phyloP scores from a whole-genome alignment of 2,113 vertebrate genomes.

The Cryptotis parvus region DNA sequence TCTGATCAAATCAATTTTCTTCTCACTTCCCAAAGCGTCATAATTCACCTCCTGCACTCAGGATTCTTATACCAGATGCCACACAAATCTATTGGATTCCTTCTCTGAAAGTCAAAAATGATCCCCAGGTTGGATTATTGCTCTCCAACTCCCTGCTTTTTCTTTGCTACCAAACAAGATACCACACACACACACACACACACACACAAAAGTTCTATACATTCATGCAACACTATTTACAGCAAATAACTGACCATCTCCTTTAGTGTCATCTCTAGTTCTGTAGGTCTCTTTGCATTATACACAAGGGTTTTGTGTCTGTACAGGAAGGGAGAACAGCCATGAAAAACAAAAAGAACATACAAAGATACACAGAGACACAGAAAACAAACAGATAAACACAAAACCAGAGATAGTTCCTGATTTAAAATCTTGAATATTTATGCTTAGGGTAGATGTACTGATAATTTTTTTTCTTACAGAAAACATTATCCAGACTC shows the following conservation, averaged over 20 bases:
- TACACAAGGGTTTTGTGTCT: neutral
- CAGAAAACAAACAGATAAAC: slow-evolving; percentile 73
- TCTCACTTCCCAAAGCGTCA: neutral
- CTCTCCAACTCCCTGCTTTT: neutral
- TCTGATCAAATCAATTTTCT: neutral
- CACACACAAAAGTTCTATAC: slow-evolving; percentile 5
- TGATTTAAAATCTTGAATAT: neutral
- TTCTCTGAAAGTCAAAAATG: neutral
- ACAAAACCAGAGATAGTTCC: slow-evolving; percentile 59
- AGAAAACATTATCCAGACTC: neutral
- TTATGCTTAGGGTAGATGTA: neutral
- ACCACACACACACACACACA: too few species aligned
- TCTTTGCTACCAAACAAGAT: neutral
- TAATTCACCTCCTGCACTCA: neutral
- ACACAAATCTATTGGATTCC: neutral
- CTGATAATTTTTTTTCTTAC: slow-evolving; percentile 37
- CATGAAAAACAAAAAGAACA: slow-evolving; percentile 75
- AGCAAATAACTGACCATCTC: slow-evolving; percentile 43
- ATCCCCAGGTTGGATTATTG: neutral
- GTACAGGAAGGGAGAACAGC: slow-evolving; percentile 37
- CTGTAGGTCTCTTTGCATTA: neutral
- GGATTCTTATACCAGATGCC: neutral
- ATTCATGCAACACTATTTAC: neutral
- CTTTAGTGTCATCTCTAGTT: neutral
- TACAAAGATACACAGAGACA: slow-evolving; percentile 74